Conservation (phyloP, 1,140 invertebrate species). For the Spodoptera frugiperda region DNA sequence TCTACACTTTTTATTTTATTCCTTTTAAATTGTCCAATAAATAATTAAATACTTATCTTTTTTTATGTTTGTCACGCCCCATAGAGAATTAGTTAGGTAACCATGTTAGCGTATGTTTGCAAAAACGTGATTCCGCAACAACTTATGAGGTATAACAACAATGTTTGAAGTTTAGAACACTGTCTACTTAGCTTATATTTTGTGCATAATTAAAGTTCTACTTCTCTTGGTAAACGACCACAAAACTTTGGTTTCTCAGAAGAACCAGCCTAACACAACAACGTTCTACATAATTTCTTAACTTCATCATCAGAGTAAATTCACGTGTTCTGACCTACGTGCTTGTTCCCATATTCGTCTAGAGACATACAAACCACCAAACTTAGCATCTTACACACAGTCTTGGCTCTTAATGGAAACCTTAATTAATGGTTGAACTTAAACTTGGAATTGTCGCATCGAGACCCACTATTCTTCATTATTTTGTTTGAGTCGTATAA, state of each 20-base stretch:
- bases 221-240: conserved; percentile 1
- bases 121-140: conserved; percentile 3
- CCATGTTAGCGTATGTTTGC: too few species aligned
- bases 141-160: not conserved
- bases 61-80: too few species aligned
- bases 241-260: conserved; percentile 38
- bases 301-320: conserved; percentile 54
- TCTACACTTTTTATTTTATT: conserved; percentile 31
- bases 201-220: conserved; percentile 19
- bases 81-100: too few species aligned
- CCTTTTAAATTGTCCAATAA: too few species aligned
- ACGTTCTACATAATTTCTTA: conserved; percentile 42
- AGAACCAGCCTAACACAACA: conserved; percentile 27
- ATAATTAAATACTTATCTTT: too few species aligned
- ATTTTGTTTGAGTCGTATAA: conserved; percentile 47
- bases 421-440: conserved; percentile 59
- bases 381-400: conserved; percentile 54
- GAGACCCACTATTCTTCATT: conserved; percentile 59
- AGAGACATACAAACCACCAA: conserved; percentile 56
- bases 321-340: conserved; percentile 55
- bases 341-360: conserved; percentile 52
- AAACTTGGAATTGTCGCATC: conserved; percentile 48
- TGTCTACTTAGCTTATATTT: not conserved
- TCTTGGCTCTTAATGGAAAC: conserved; percentile 48
- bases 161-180: not conserved